These are phyloP conservation scores for Maconellicoccus hirsutus DNA, from an alignment of 1,140 invertebrate genomes.

Conservation along the genomic window DNA sequence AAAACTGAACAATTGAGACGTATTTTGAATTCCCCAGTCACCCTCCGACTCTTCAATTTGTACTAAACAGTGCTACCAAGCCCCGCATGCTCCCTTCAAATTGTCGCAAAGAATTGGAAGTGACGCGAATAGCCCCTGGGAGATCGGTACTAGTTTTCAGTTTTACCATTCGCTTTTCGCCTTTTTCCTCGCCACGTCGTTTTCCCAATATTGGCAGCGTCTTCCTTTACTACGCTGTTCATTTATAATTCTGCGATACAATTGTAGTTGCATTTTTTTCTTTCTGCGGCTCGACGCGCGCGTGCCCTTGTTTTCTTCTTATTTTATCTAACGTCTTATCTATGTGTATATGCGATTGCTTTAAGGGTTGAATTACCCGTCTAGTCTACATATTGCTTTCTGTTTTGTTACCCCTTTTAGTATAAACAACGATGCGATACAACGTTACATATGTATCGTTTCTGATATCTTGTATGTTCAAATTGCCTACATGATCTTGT, in stretches of 20 bases:
- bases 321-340: constrained; percentile 17
- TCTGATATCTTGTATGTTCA: constrained; percentile 14
- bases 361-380: constrained; percentile 22
- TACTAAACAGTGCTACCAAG: constrained; percentile 17
- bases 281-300: not conserved
- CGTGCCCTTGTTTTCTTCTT: not conserved
- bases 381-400: constrained; percentile 20
- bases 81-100: not conserved
- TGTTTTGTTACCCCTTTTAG: constrained; percentile 12
- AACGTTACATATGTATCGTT: constrained; percentile 14
- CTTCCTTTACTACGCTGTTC: not conserved
- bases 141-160: constrained; percentile 17
- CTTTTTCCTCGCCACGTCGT: not conserved
- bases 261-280: constrained; percentile 20
- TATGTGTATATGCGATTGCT: constrained; percentile 11
- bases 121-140: constrained; percentile 20
- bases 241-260: constrained; percentile 18
- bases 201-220: not conserved
- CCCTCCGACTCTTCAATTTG: constrained; percentile 19
- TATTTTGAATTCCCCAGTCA: constrained; percentile 19
- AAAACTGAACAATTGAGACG: constrained; percentile 21
- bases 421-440: constrained; percentile 16
- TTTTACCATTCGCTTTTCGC: constrained; percentile 1
- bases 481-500: constrained; percentile 20
- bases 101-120: constrained; percentile 18